Conservation (phyloP, 1,140 invertebrate genomes). For the Leptestheria dahalacensis region DNA sequence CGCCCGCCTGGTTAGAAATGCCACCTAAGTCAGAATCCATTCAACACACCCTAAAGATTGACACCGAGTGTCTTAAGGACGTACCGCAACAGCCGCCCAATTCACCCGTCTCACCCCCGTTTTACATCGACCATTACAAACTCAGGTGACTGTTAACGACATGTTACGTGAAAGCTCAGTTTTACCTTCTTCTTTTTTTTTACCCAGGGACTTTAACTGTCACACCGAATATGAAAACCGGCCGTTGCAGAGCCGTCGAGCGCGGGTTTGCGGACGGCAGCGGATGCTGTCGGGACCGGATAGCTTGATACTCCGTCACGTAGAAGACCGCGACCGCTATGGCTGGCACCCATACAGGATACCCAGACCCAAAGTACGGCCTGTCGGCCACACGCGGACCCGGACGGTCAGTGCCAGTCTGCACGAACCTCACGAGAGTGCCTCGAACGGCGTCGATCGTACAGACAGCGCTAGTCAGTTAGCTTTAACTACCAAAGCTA, state of each 20-base stretch:
- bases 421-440: slow-evolving; percentile 4
- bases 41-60: slow-evolving; percentile 1
- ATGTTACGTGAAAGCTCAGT: too few relatives aligned
- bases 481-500: neutral
- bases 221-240: slow-evolving; percentile 5
- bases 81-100: slow-evolving; percentile 12
- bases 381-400: neutral
- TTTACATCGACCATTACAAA: neutral
- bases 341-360: slow-evolving; percentile 13
- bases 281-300: slow-evolving; percentile 12
- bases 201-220: slow-evolving; percentile 1
- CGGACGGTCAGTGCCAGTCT: slow-evolving; percentile 10
- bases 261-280: slow-evolving; percentile 1
- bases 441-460: neutral
- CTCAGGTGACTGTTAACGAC: neutral
- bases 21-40: neutral
- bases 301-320: neutral
- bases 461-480: slow-evolving; percentile 5
- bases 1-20: neutral
- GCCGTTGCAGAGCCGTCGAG: neutral
- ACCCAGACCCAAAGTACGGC: slow-evolving; percentile 1
- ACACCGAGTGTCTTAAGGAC: neutral
- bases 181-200: neutral
- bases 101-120: slow-evolving; percentile 12
- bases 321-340: neutral